Base-by-base conservation (phyloP, 2,888 invertebrate species). In the Philonicus albiceps region DNA sequence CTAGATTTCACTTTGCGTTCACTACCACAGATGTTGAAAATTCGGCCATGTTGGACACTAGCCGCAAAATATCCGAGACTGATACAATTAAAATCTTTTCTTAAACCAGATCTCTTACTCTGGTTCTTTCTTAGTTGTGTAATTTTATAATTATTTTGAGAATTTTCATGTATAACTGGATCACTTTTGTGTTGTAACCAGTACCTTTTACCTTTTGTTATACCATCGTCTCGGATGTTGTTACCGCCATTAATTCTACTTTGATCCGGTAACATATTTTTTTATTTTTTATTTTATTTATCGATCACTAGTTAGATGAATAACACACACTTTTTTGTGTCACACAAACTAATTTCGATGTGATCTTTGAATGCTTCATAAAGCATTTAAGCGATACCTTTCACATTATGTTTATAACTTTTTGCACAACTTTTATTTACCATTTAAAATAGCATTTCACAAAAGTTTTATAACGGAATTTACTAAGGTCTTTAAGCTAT, bases 221-320 rank as follows among this genome's bases (percentile, higher is more conserved):
- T n/a, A 80, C 49, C 49, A 80, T 43, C 27, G 31, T 43, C 64
- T 78, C 55, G 81, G 81, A 74, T 85, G 83, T 84, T 86, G 85
- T 87, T 87, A 81, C 80, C 86, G 86, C 83, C 86, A 86, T 83
- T 83, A n/a, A 37, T 37, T 37, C 55, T 87, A 40, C 83, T 74
- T 49, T 81, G 83, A 76, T 81, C 87, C 75, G 86, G 76, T 55
- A 87, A 87, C 87, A 87, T n/a, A n/a, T 87, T 85, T 87, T 87
- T 76, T 31, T 31, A 31, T 5, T n/a, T 37, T 43, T 43, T 43
- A 11, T 43, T 13, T 75, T 83, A 76, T 86, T 30, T 31, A 30
- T 81, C 22, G 64, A 81, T 55, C 64, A 8, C 64, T 53, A 6
- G 53, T 80, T 55, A 27, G 31, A 27, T 43, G 49, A 55, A 19